Evolutionary conservation across 2,888 invertebrate genomes (phyloP).

Genomic region (Pedicia rivosa): DNA sequence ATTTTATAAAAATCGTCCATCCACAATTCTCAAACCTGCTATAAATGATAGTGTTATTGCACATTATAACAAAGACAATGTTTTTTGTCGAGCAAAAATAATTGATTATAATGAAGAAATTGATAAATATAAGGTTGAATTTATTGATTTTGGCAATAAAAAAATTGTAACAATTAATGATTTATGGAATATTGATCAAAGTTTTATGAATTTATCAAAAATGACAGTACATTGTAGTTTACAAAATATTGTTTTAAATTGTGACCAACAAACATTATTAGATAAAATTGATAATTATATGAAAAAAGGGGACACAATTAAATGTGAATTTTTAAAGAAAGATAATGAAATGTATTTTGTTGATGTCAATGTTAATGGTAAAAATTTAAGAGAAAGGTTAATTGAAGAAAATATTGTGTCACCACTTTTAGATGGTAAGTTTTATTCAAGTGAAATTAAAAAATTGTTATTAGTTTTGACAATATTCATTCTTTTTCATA

Average conservation of each 20-base stretch:
- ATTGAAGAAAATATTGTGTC: slow-evolving; percentile 21
- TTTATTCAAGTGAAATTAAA: neutral
- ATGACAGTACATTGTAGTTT: slow-evolving; percentile 56
- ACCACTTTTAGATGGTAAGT: slow-evolving; percentile 17
- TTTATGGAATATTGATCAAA: slow-evolving; percentile 52
- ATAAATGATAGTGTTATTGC: slow-evolving; percentile 49
- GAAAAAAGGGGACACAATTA: slow-evolving; percentile 20
- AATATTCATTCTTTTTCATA: slow-evolving; percentile 10
- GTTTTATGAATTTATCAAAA: slow-evolving; percentile 46
- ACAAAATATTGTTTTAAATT: slow-evolving; percentile 39
- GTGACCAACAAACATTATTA: slow-evolving; percentile 22
- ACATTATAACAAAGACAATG: slow-evolving; percentile 50
- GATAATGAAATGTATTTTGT: slow-evolving; percentile 21
- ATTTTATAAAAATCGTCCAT: slow-evolving; percentile 38
- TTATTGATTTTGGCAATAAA: slow-evolving; percentile 62
- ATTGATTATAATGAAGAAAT: slow-evolving; percentile 37
- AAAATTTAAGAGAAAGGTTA: slow-evolving; percentile 20
- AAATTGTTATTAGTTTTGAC: neutral
- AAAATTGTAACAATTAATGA: slow-evolving; percentile 43
- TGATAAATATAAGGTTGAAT: slow-evolving; percentile 47
- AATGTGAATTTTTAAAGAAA: slow-evolving; percentile 22
- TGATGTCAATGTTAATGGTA: slow-evolving; percentile 23
- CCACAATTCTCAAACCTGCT: slow-evolving; percentile 18
- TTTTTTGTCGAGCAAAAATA: slow-evolving; percentile 53
- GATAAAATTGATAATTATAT: slow-evolving; percentile 23